These are phyloP conservation scores for Globodera rostochiensis DNA, from an alignment of 1,140 invertebrate species.

Conservation along the genomic window DNA sequence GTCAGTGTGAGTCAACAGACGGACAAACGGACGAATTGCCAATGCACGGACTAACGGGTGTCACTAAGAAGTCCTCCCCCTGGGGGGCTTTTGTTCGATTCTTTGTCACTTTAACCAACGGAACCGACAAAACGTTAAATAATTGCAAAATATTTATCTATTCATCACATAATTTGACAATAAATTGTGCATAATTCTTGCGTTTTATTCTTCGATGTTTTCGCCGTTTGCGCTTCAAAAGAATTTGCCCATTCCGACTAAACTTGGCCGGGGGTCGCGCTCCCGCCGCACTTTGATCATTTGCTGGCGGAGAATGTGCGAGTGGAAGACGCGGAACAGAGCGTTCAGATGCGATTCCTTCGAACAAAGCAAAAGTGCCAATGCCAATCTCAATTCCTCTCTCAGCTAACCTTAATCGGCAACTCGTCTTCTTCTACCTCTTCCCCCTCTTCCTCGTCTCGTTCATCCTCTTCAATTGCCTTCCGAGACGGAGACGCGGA, in stretches of 20 bases:
- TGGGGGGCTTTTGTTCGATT: not conserved
- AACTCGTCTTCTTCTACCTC: not conserved
- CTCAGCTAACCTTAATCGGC: not conserved
- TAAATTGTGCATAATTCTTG: not conserved
- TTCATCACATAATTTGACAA: not conserved
- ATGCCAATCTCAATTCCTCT: not conserved
- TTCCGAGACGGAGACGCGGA: not conserved
- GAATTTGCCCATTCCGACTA: not conserved
- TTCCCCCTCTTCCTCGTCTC: conserved; percentile 19
- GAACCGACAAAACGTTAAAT: not conserved
- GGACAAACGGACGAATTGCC: too few relatives aligned
- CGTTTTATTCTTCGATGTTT: not conserved
- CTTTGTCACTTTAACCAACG: not conserved
- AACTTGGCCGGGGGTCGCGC: not conserved
- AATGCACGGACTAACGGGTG: not conserved
- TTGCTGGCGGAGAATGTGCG: conserved; percentile 35
- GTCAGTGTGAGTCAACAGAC: conserved; percentile 36
- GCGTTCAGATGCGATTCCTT: conserved; percentile 25
- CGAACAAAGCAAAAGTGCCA: not conserved
- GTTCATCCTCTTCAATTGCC: not conserved
- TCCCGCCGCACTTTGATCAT: conserved; percentile 37
- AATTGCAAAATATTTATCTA: not conserved
- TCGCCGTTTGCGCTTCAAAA: not conserved
- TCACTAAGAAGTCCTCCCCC: not conserved
- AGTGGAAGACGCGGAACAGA: conserved; percentile 17